Evolutionary conservation across 2,888 invertebrate species (phyloP), one percentile per base, ranked within the genome.

Genomic region (Acanthacorydalis orientalis): DNA sequence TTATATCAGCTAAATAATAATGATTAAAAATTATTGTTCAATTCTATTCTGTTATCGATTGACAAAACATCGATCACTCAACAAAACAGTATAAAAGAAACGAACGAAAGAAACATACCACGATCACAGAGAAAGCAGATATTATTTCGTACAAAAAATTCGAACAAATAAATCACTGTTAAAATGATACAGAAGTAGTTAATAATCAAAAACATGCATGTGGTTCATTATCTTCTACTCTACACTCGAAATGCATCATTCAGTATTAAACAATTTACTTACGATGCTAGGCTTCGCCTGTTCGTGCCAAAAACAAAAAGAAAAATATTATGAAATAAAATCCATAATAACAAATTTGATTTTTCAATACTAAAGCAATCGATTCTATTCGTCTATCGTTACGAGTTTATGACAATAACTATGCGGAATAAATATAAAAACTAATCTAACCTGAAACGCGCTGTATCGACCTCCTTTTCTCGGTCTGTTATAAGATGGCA

Each of bases 401-500:
- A 37, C 6, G 7, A 37, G 9, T 37, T 1, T 14, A n/a, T 37
- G 10, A 8, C 6, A 37, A 12, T n/a, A 14, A 37, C 2, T n/a
- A 4, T 35, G 12, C 10, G 9, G n/a, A 12, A 37, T 1, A 12
- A 35, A 35, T 37, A 34, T 39, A 41, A 39, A 37, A 43, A 38
- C 1, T 12, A 11, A 15, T 53, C 57, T 58, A 67, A 88, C 96
- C 83, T 97, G 96, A 69, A 98, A 98, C 23, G 95, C 93, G 0
- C 96, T 96, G 68, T 98, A 97, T 52, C 96, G 74, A 41, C 91
- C 90, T 45, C 85, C 90, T 58, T 84, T 81, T 37, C 90, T 73
- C 0, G 97, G 97, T 43, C 97, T 72, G 64, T 93, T 95, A 63
- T 92, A 93, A 0, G 95, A 95, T 0, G 97, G 96, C 56, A 97